Percentiles rank a stretch among this genome's conserved stretches.
phyloP scores from a whole-genome alignment of 2,797 vertebrate species.

The Bovichtus variegatus region DNA sequence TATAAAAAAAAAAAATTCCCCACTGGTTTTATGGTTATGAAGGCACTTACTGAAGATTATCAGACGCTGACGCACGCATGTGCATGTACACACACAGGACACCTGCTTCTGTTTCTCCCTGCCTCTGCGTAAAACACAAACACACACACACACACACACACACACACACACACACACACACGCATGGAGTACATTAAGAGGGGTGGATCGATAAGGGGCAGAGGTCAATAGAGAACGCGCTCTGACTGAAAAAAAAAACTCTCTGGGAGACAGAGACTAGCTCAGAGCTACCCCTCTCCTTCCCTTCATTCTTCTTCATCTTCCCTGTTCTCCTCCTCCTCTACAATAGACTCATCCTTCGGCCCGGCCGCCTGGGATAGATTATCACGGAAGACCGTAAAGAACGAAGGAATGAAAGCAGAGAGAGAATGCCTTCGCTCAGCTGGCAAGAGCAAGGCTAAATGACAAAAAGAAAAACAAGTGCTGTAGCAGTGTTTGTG shows the following conservation, averaged over 20 bases:
- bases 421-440: constrained; percentile 29
- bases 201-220: constrained; percentile 60
- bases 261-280: constrained; percentile 42
- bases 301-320: constrained; percentile 37
- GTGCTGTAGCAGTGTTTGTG: constrained; percentile 10
- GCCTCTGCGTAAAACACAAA: constrained; percentile 22
- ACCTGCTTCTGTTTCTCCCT: constrained; percentile 18
- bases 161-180: constrained; percentile 30
- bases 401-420: constrained; percentile 30
- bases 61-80: constrained; percentile 24
- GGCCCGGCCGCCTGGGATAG: constrained; percentile 33
- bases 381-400: constrained; percentile 59
- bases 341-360: constrained; percentile 41
- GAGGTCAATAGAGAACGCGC: constrained; percentile 67
- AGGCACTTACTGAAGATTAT: constrained; percentile 52
- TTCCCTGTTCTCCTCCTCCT: constrained; percentile 35
- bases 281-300: constrained; percentile 36
- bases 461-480: constrained; percentile 42
- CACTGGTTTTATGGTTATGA: constrained; percentile 31
- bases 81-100: constrained; percentile 14
- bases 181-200: constrained; percentile 65
- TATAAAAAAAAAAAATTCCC: constrained; percentile 55
- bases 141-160: constrained; percentile 32
- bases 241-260: constrained; percentile 68
- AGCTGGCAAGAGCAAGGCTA: constrained; percentile 13